Conservation (phyloP, 2,888 invertebrate species). For the Lissonota sp. region DNA sequence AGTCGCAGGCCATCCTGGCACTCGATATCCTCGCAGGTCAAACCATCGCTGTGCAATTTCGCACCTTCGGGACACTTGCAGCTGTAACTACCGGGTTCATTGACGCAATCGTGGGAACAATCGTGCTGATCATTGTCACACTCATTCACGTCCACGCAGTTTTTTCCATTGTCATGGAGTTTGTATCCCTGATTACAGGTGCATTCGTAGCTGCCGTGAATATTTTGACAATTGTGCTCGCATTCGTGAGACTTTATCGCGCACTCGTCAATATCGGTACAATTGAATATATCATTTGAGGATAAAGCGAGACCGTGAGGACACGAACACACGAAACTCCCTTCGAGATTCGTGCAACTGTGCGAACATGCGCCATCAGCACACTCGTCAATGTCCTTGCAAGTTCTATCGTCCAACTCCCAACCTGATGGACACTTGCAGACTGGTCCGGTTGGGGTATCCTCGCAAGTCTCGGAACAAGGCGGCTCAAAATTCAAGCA, state of each 20-base stretch:
- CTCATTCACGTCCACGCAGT: slow-evolving; percentile 81
- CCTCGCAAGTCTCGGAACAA: slow-evolving; percentile 78
- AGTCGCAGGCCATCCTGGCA: slow-evolving; percentile 68
- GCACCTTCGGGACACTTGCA: slow-evolving; percentile 78
- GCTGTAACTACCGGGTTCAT: slow-evolving; percentile 79
- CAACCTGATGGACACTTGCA: slow-evolving; percentile 86
- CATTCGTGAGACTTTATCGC: slow-evolving; percentile 75
- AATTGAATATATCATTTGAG: slow-evolving; percentile 69
- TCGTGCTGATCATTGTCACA: slow-evolving; percentile 80
- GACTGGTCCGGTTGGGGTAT: slow-evolving; percentile 75
- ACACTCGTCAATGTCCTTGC: slow-evolving; percentile 86
- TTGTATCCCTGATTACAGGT: slow-evolving; percentile 84
- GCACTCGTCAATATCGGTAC: slow-evolving; percentile 71
- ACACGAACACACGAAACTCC: slow-evolving; percentile 85
- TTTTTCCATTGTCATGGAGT: slow-evolving; percentile 83
- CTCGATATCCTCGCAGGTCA: slow-evolving; percentile 78
- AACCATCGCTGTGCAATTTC: slow-evolving; percentile 79
- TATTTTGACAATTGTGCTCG: slow-evolving; percentile 84
- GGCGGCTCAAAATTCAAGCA: slow-evolving; percentile 66
- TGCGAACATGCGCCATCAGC: slow-evolving; percentile 85
- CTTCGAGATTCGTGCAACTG: slow-evolving; percentile 85
- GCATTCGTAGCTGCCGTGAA: slow-evolving; percentile 85
- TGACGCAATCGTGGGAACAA: slow-evolving; percentile 82
- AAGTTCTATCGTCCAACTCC: slow-evolving; percentile 80
- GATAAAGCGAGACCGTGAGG: slow-evolving; percentile 81